Percentiles rank a stretch among this genome's conserved stretches.
phyloP scores from a whole-genome alignment of 2,888 invertebrate genomes.

The Cetonia aurata region DNA sequence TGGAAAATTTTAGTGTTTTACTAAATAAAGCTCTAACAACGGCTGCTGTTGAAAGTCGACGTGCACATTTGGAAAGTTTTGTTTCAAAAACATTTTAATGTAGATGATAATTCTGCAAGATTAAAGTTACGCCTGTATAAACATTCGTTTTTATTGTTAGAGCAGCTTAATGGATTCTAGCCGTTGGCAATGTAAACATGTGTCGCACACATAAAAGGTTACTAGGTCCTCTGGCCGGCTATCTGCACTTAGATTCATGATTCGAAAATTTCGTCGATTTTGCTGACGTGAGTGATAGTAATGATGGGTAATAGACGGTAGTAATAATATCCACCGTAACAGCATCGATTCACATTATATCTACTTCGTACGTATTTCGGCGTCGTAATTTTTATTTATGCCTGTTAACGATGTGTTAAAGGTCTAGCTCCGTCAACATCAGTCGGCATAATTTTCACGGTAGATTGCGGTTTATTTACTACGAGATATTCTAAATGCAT shows the following conservation, averaged over 20 bases:
- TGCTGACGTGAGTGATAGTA: conserved; percentile 7
- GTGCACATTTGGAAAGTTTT: conserved; percentile 21
- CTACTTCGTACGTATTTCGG: conserved; percentile 7
- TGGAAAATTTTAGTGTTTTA: no score
- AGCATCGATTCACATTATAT: conserved; percentile 20
- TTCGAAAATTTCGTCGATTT: conserved; percentile 21
- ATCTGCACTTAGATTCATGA: conserved; percentile 31
- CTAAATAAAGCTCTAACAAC: conserved; percentile 15
- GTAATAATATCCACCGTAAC: conserved; percentile 21
- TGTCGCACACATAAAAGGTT: conserved; percentile 22
- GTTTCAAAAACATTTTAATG: conserved; percentile 37
- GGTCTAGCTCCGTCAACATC: conserved; percentile 3
- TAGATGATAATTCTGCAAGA: conserved; percentile 40
- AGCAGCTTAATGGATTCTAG: conserved; percentile 41
- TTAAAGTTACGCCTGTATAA: conserved; percentile 42
- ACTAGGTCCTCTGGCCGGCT: conserved; percentile 16
- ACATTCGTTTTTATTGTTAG: conserved; percentile 39
- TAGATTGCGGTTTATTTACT: no score
- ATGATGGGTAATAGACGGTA: background rate
- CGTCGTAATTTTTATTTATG: conserved; percentile 23
- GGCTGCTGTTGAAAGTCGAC: conserved; percentile 18
- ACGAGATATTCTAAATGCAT: no score
- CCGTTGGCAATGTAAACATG: conserved; percentile 34
- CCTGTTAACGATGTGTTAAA: conserved; percentile 9
- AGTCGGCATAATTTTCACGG: no score